Conservation (phyloP, 2,888 invertebrate genomes). For the Panorpa germanica region DNA sequence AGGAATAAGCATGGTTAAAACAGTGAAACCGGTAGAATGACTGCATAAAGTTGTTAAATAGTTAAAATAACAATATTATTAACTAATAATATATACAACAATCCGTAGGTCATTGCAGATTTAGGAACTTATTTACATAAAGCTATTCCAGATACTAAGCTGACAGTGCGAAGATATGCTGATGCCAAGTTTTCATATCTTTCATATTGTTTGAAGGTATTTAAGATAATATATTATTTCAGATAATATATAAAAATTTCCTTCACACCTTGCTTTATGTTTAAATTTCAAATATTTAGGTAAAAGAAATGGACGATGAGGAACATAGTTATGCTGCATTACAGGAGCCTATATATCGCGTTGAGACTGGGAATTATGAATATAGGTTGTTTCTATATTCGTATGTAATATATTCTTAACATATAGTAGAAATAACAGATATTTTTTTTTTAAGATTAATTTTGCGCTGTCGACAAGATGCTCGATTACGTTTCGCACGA, state of each 20-base stretch:
- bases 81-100: conserved; percentile 10
- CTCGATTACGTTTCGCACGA: conserved; percentile 66
- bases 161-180: conserved; percentile 95
- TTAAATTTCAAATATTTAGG: no score
- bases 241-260: no score
- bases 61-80: conserved; percentile 11
- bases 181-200: conserved; percentile 98
- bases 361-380: conserved; percentile 99
- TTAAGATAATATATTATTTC: no score
- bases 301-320: conserved; percentile 99
- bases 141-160: conserved; percentile 94
- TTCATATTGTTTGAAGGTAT: conserved; percentile 95
- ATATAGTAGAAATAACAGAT: not conserved
- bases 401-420: conserved; percentile 5
- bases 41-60: conserved; percentile 1
- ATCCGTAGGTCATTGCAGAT: conserved; percentile 67
- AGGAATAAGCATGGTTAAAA: conserved; percentile 75
- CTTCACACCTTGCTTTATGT: no score
- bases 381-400: conserved; percentile 42
- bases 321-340: conserved; percentile 83
- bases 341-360: conserved; percentile 91
- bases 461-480: conserved; percentile 89
- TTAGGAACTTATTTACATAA: conserved; percentile 93
- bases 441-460: conserved; percentile 44
- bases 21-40: conserved; percentile 74